Percentiles rank a stretch among this genome's conserved stretches.
These are phyloP conservation scores for Trichonephila clavipes DNA, from an alignment of 1,140 invertebrate genomes.

Conservation along the genomic window DNA sequence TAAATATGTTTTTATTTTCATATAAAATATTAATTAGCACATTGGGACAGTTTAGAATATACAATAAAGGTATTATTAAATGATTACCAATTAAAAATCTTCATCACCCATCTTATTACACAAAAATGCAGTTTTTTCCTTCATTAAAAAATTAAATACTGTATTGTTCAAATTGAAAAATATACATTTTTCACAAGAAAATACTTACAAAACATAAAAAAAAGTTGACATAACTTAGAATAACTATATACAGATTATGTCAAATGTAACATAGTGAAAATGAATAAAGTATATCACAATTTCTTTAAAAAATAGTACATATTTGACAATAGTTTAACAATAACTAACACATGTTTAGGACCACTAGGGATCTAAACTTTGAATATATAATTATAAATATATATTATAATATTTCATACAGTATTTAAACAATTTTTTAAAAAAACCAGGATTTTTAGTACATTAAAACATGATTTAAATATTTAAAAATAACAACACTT, in stretches of 20 bases:
- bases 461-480: not conserved
- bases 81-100: too few relatives aligned
- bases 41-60: too few relatives aligned
- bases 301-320: not conserved
- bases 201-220: not conserved
- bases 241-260: not conserved
- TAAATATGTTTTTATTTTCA: too few relatives aligned
- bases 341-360: not conserved
- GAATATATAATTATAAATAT: not conserved
- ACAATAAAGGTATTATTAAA: too few relatives aligned
- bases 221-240: not conserved
- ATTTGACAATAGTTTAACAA: not conserved
- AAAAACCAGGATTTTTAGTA: not conserved
- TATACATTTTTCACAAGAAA: not conserved
- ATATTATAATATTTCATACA: not conserved
- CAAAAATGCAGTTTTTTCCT: too few relatives aligned
- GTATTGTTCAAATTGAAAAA: too few relatives aligned
- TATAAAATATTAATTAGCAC: too few relatives aligned
- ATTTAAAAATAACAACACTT: not conserved
- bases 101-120: too few relatives aligned
- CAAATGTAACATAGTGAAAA: not conserved
- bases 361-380: not conserved
- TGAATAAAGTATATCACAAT: slow-evolving; percentile 4
- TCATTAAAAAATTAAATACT: too few relatives aligned
- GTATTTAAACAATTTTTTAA: too few relatives aligned